A percentile compares a stretch with the other conserved stretches of the same genome.
Conservation (phyloP, 2,888 invertebrate genomes). For the Idaea biselata region DNA sequence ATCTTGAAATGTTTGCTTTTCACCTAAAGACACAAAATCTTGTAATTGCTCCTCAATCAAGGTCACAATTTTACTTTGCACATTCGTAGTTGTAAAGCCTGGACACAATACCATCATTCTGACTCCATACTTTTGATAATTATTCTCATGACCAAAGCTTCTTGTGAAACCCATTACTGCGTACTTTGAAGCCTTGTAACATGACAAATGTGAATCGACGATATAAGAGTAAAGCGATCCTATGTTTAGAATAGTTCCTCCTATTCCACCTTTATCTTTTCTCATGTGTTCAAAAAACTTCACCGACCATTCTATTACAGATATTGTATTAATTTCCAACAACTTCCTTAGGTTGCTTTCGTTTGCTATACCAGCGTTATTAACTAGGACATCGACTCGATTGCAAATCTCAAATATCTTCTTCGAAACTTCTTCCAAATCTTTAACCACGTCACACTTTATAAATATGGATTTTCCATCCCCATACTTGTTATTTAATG, state of each 20-base stretch:
- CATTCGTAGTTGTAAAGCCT: constrained; percentile 51
- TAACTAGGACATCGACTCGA: constrained; percentile 58
- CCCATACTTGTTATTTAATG: constrained; percentile 62
- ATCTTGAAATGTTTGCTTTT: background rate
- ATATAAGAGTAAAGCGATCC: constrained; percentile 79
- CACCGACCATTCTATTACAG: constrained; percentile 45
- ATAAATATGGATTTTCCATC: constrained; percentile 62
- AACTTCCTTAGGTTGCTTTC: constrained; percentile 33
- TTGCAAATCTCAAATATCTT: constrained; percentile 40
- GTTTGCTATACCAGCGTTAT: constrained; percentile 58
- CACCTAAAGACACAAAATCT: background rate
- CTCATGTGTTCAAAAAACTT: background rate
- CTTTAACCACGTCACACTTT: constrained; percentile 67
- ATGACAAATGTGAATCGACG: constrained; percentile 65
- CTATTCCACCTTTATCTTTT: constrained; percentile 58
- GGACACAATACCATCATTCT: constrained; percentile 71
- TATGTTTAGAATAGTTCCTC: constrained; percentile 78
- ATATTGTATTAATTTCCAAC: constrained; percentile 49
- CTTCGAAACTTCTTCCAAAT: constrained; percentile 57
- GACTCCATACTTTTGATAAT: constrained; percentile 63
- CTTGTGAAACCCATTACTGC: constrained; percentile 71
- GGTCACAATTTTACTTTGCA: background rate
- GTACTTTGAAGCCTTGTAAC: constrained; percentile 45
- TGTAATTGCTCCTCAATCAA: background rate
- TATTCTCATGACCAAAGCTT: constrained; percentile 57